Evolutionary conservation across 2,113 vertebrate species (phyloP).

Genomic region (Micromys minutus): DNA sequence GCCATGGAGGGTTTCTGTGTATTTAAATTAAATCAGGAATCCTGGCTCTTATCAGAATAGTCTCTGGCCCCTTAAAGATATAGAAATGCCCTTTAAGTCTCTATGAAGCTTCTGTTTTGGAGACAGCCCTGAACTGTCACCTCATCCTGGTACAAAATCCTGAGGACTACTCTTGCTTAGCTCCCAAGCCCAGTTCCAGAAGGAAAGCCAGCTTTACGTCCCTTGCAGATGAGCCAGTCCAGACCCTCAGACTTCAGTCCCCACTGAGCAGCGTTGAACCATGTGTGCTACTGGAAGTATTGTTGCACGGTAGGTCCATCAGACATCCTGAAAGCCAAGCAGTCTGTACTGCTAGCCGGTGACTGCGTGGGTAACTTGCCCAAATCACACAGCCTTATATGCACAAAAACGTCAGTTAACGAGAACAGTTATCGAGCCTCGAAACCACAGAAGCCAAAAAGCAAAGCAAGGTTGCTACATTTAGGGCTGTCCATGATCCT

Average conservation of each 20-base stretch:
- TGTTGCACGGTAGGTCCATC: background rate
- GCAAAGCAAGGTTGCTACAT: background rate
- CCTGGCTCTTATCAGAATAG: background rate
- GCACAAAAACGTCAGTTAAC: background rate
- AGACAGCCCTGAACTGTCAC: slow-evolving; percentile 4
- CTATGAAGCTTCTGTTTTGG: background rate
- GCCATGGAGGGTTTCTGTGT: background rate
- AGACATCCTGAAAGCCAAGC: background rate
- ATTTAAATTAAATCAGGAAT: slow-evolving; percentile 30
- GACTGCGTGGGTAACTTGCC: no score
- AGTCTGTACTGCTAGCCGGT: background rate
- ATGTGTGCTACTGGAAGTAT: background rate
- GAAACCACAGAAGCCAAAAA: background rate
- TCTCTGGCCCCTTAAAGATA: background rate
- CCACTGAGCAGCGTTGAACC: background rate
- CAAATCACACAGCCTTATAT: background rate
- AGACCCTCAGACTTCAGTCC: background rate
- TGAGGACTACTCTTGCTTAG: background rate
- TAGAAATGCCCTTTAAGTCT: slow-evolving; percentile 15
- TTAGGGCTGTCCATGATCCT: background rate
- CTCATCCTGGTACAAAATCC: background rate
- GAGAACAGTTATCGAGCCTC: background rate
- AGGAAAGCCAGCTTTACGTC: background rate
- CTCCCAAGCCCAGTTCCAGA: background rate
- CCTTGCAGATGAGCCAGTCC: background rate